Evolutionary conservation across 2,797 vertebrate species (phyloP).

Genomic region (Peromyscus attwateri): DNA sequence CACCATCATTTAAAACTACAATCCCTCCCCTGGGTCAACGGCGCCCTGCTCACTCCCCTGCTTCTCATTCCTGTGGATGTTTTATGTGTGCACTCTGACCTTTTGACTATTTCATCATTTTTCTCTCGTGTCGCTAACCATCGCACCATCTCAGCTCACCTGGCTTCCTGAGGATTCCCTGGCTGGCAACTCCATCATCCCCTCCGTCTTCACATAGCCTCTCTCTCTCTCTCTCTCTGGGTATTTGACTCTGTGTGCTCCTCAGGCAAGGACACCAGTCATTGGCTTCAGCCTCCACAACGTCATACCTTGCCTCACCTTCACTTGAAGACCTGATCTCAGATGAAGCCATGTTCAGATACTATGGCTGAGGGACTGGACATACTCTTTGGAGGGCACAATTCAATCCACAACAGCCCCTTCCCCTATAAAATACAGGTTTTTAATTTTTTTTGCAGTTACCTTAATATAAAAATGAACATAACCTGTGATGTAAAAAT

Average conservation of each 20-base stretch:
- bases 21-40: background rate
- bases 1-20: background rate
- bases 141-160: accelerated
- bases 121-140: background rate
- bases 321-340: background rate
- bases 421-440: background rate
- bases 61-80: background rate
- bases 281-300: too few relatives aligned
- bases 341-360: too few relatives aligned
- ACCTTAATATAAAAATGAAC: background rate
- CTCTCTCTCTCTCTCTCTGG: background rate
- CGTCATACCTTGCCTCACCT: background rate
- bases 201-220: background rate
- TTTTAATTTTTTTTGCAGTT: background rate
- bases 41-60: too few relatives aligned
- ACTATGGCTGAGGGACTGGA: background rate
- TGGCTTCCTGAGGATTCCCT: accelerated
- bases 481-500: background rate
- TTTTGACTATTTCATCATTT: too few relatives aligned
- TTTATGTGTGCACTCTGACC: background rate
- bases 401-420: background rate
- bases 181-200: accelerated
- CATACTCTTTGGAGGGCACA: background rate
- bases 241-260: background rate
- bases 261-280: background rate